Evolutionary conservation across 2,888 invertebrate species (phyloP).

Genomic region (Chrysolina oricalcia): DNA sequence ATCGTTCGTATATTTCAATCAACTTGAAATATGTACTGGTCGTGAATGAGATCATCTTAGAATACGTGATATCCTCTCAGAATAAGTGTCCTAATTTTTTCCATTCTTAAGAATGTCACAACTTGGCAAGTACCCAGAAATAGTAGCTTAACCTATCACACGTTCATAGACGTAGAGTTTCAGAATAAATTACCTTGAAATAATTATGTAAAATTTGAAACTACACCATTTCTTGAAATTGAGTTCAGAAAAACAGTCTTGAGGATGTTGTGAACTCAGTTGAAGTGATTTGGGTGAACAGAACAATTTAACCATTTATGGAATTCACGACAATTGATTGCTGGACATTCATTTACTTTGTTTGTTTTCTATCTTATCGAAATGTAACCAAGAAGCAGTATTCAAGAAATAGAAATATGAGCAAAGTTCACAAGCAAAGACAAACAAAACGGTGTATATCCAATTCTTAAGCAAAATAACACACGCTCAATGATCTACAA

Average conservation of each 20-base stretch:
- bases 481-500: too few species aligned
- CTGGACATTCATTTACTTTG: too few species aligned
- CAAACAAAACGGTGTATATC: too few species aligned
- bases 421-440: too few species aligned
- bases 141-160: slow-evolving; percentile 30
- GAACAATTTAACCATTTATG: too few species aligned
- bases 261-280: too few species aligned
- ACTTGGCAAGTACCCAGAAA: slow-evolving; percentile 28
- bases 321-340: too few species aligned
- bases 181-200: slow-evolving; percentile 2
- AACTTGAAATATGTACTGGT: slow-evolving; percentile 3
- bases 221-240: background rate
- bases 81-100: slow-evolving; percentile 30
- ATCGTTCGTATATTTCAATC: background rate
- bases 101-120: slow-evolving; percentile 33
- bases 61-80: slow-evolving; percentile 27
- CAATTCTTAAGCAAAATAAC: too few species aligned
- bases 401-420: too few species aligned
- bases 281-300: too few species aligned
- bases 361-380: too few species aligned
- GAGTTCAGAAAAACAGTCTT: background rate
- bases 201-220: background rate
- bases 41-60: slow-evolving; percentile 22
- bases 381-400: too few species aligned
- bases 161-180: slow-evolving; percentile 18